Percentiles rank a stretch among this genome's conserved stretches.
Evolutionary conservation across 2,113 vertebrate species (phyloP).

Genomic region (Stercorarius parasiticus): DNA sequence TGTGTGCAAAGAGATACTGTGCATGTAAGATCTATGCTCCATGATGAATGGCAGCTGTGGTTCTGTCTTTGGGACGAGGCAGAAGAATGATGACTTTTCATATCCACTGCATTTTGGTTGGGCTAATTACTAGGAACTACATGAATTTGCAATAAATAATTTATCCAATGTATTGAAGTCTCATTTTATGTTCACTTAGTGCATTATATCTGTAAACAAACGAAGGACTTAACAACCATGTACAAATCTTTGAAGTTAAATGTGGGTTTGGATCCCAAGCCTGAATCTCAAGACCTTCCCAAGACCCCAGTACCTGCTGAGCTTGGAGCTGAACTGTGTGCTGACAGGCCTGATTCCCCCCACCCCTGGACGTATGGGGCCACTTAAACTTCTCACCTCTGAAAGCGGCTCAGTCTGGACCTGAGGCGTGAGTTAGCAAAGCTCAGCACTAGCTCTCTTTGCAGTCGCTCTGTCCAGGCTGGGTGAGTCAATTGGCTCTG

Average conservation of each 20-base stretch:
- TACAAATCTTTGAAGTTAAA: neutral
- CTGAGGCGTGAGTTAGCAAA: neutral
- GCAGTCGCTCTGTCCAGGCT: neutral
- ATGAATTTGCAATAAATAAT: constrained; percentile 20
- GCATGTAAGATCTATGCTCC: neutral
- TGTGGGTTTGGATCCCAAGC: neutral
- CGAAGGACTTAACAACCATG: neutral
- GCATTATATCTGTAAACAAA: neutral
- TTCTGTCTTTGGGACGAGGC: neutral
- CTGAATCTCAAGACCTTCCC: neutral
- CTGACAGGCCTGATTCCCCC: neutral
- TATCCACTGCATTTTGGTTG: neutral
- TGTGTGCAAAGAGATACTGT: neutral
- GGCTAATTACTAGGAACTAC: constrained; percentile 9
- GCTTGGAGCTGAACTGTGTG: neutral
- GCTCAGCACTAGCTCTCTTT: neutral
- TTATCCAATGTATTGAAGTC: neutral
- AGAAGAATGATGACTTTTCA: constrained; percentile 12
- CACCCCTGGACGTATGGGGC: neutral
- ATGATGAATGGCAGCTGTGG: neutral
- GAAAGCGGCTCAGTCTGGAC: neutral
- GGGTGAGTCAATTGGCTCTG: neutral
- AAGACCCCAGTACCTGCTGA: neutral
- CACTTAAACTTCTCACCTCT: neutral
- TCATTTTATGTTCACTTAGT: neutral